These are phyloP conservation scores for Tamandua tetradactyla DNA, from an alignment of 2,797 vertebrate genomes.

Conservation along the genomic window DNA sequence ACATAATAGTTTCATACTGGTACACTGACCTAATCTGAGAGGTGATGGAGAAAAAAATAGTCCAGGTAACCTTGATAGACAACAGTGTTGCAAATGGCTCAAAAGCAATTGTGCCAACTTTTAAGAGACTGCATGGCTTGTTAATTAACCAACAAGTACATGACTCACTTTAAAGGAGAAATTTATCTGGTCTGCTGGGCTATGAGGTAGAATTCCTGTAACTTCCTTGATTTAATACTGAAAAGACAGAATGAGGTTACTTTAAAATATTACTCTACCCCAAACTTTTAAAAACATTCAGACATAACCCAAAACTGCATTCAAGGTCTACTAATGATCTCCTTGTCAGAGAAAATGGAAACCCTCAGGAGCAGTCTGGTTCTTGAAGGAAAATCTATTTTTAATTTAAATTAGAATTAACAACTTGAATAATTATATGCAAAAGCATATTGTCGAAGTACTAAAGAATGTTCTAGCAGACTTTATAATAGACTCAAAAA, in stretches of 20 bases:
- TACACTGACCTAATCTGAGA: background rate
- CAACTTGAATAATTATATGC: background rate
- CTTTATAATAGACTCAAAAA: background rate
- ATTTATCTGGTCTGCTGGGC: conserved; percentile 34
- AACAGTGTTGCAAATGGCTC: background rate
- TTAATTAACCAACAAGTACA: conserved; percentile 31
- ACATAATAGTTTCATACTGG: too few relatives aligned
- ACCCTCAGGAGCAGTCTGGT: background rate
- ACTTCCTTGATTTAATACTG: conserved; percentile 41
- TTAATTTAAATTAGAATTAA: conserved; percentile 18
- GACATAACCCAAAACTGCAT: background rate
- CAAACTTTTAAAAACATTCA: conserved; percentile 7
- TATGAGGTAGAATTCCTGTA: conserved; percentile 32
- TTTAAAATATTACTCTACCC: conserved; percentile 48
- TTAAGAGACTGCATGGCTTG: background rate
- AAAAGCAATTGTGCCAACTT: background rate
- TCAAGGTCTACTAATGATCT: conserved; percentile 40
- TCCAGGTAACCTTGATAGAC: background rate
- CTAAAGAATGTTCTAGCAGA: background rate
- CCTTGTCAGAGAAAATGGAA: conserved; percentile 31
- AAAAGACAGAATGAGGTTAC: conserved; percentile 47
- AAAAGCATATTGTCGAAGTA: background rate
- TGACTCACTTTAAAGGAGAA: conserved; percentile 27
- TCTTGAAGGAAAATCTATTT: conserved; percentile 45
- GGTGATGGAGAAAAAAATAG: accelerated